phyloP scores from a whole-genome alignment of 2,888 invertebrate genomes.

The Leucophora obtusa region DNA sequence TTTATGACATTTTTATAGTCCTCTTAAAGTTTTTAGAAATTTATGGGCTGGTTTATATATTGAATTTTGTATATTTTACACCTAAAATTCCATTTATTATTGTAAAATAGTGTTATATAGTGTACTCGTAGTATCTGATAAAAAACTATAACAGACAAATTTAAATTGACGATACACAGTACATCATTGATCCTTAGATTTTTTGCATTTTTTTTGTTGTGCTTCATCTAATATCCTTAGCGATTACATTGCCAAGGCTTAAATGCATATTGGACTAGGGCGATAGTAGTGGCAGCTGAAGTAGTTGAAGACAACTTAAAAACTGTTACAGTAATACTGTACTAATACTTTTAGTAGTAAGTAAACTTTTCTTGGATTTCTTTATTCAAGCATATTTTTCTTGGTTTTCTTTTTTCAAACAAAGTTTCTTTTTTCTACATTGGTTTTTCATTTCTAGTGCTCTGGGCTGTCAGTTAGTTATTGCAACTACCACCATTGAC shows the following conservation, averaged over 20 bases:
- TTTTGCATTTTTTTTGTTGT: constrained; percentile 23
- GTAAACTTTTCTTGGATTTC: constrained; percentile 32
- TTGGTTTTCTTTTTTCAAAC: constrained; percentile 1
- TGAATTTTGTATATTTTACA: too few species aligned
- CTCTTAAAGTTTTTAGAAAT: too few species aligned
- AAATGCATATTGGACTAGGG: constrained; percentile 42
- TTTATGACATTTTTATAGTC: too few species aligned
- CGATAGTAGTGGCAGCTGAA: constrained; percentile 42
- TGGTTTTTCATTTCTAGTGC: constrained; percentile 46
- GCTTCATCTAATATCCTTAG: constrained; percentile 50
- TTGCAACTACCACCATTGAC: constrained; percentile 47
- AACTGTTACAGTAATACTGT: constrained; percentile 38
- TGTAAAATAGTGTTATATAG: too few species aligned
- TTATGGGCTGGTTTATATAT: too few species aligned
- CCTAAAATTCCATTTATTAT: too few species aligned
- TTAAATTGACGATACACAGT: constrained; percentile 20
- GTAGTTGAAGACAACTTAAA: constrained; percentile 43
- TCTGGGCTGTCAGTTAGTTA: constrained; percentile 52
- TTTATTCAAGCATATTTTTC: background rate
- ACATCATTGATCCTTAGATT: constrained; percentile 34
- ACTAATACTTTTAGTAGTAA: constrained; percentile 34
- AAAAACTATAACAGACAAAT: constrained; percentile 15
- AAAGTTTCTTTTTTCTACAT: constrained; percentile 25
- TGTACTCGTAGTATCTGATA: background rate
- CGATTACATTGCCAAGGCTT: constrained; percentile 53